Base-by-base conservation (phyloP, 2,797 vertebrate species). In the Amblyopsis hoosieri region DNA sequence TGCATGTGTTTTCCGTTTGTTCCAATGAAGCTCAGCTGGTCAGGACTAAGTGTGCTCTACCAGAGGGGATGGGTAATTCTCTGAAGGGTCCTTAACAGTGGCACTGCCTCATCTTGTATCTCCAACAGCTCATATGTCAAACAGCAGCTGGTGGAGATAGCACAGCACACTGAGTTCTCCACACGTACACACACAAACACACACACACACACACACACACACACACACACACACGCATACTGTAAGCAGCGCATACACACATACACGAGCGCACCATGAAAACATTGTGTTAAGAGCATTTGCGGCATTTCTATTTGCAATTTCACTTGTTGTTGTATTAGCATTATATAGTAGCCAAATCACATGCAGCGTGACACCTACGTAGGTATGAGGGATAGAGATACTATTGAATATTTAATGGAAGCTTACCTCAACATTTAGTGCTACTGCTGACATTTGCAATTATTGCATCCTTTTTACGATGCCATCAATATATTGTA, bases 121-220 rank as follows among this genome's bases (percentile, higher is more conserved):
- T 63, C 54, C 42, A 53, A 54, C 69, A 74, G 63, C 69, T 82
- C 72, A 42, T 74, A 54, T 84, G 60, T 65, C 71, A 69, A 33
- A 58, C 68, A 81, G 74, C 81, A 82, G 73, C 78, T 85, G 75
- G 68, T 46, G 54, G 63, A 57, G 65, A 77, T 14, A 47, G 62
- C 11, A 23, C 7, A 15, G 37, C 33, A 45, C 4, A 46, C 23
- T 7, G 33, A 15, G 54, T 8, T 17, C 58, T 2, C 7, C 37
- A 52, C 11, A 29, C 55, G 49, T 8, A 50, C 31, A 46, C 12
- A 50, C 45, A 33, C 15, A 50, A 42, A 54, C 53, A 56, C 17
- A 56, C 56, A 55, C 14, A 59, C 7, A 53, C 55, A 12, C 19
- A 19, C 42, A 55, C 13, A 48, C 23, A 56, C 17, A 56, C 56